These are phyloP conservation scores for Bombus difficillimus DNA, from an alignment of 1,140 invertebrate species.

Conservation along the genomic window DNA sequence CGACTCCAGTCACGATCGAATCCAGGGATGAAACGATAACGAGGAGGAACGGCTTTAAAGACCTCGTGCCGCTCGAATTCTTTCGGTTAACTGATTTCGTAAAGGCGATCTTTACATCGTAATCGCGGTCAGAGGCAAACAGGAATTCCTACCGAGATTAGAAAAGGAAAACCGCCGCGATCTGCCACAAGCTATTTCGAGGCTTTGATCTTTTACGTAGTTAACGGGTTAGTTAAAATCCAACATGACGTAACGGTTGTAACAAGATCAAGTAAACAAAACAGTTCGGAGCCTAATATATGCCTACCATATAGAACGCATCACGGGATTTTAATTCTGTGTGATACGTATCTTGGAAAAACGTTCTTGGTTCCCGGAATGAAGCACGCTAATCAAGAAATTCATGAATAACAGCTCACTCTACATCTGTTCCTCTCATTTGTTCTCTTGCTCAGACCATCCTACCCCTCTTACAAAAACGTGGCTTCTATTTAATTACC, in stretches of 20 bases:
- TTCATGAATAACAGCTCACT: conserved; percentile 50
- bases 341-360: conserved; percentile 25
- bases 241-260: background rate
- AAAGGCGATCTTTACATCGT: conserved; percentile 43
- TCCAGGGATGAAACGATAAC: conserved; percentile 39
- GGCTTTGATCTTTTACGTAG: conserved; percentile 36
- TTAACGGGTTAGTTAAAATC: conserved; percentile 43
- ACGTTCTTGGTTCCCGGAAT: background rate
- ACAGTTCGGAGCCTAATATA: background rate
- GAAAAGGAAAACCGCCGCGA: background rate
- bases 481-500: conserved; percentile 76
- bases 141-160: conserved; percentile 3
- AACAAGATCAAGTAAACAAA: background rate
- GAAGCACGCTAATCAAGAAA: conserved; percentile 38
- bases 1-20: conserved; percentile 28
- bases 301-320: background rate
- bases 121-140: conserved; percentile 30
- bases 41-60: conserved; percentile 26
- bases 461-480: conserved; percentile 50
- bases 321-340: background rate
- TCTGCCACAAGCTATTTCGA: background rate
- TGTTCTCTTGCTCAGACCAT: conserved; percentile 44
- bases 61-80: conserved; percentile 25
- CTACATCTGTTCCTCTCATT: conserved; percentile 51
- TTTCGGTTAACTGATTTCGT: conserved; percentile 38